Conservation (phyloP, 2,888 invertebrate genomes). For the Volucella inflata region DNA sequence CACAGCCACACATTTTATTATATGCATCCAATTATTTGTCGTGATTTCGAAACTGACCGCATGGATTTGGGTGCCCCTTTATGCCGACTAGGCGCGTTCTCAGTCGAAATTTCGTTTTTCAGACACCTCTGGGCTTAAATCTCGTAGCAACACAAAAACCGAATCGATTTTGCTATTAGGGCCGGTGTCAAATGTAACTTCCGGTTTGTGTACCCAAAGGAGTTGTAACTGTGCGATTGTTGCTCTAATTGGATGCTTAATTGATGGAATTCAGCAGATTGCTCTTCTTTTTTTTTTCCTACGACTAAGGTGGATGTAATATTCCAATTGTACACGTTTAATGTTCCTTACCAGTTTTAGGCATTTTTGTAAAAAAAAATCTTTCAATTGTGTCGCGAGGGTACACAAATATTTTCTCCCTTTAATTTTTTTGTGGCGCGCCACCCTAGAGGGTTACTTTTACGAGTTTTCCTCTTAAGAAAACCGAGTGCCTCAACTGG, state of each 20-base stretch:
- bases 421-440: not conserved
- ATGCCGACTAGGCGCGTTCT: not conserved
- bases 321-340: conserved; percentile 29
- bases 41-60: conserved; percentile 28
- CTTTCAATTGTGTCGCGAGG: not conserved
- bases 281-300: conserved; percentile 27
- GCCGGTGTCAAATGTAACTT: not conserved
- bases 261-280: conserved; percentile 36
- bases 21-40: conserved; percentile 55
- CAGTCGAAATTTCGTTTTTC: conserved; percentile 1
- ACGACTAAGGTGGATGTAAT: conserved; percentile 25
- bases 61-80: not conserved
- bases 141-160: conserved; percentile 9
- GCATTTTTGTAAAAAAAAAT: conserved; percentile 4
- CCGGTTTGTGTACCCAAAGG: not conserved
- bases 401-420: not conserved
- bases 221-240: not conserved
- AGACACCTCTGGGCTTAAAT: not conserved
- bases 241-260: conserved; percentile 54
- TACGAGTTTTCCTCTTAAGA: conserved; percentile 38
- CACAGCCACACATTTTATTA: conserved; percentile 13
- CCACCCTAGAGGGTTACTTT: conserved; percentile 26
- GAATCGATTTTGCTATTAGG: conserved; percentile 35
- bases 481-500: conserved; percentile 31
- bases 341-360: conserved; percentile 18